Percentiles rank a stretch among this genome's conserved stretches.
These are phyloP conservation scores for Grallaria varia DNA, from an alignment of 2,113 vertebrate species.

Conservation along the genomic window DNA sequence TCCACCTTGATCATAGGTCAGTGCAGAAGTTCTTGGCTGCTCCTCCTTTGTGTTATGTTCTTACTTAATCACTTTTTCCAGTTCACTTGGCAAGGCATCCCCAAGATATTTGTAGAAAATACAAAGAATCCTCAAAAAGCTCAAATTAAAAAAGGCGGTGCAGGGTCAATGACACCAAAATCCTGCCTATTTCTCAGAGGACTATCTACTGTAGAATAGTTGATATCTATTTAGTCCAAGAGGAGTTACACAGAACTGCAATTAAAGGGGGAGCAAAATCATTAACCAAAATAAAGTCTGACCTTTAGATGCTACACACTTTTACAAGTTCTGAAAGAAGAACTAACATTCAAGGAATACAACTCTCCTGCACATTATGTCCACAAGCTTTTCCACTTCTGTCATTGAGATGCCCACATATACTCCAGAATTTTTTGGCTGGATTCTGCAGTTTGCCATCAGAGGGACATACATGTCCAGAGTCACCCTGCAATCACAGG, in stretches of 20 bases:
- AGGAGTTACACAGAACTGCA: not conserved
- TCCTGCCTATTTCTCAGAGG: not conserved
- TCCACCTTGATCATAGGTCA: not conserved
- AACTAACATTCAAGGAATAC: not conserved
- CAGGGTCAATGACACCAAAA: not conserved
- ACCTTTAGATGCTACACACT: not conserved
- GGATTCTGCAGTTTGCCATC: not conserved
- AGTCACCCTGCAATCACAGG: not conserved
- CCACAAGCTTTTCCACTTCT: not conserved
- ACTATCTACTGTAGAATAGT: not conserved
- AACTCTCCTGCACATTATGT: not conserved
- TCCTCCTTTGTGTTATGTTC: not conserved
- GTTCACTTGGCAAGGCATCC: not conserved
- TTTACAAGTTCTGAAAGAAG: not conserved
- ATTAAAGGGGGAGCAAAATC: not conserved
- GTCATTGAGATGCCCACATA: not conserved
- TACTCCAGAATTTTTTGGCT: not conserved
- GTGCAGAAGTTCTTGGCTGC: not conserved
- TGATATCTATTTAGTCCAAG: not conserved
- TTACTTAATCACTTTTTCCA: not conserved
- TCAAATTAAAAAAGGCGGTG: conserved; percentile 1
- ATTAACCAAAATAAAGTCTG: not conserved
- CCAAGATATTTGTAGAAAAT: not conserved
- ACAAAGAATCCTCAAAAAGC: not conserved
- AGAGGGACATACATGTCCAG: not conserved